Base-by-base conservation (phyloP, 2,888 invertebrate genomes). In the Rhorus exstirpatorius region DNA sequence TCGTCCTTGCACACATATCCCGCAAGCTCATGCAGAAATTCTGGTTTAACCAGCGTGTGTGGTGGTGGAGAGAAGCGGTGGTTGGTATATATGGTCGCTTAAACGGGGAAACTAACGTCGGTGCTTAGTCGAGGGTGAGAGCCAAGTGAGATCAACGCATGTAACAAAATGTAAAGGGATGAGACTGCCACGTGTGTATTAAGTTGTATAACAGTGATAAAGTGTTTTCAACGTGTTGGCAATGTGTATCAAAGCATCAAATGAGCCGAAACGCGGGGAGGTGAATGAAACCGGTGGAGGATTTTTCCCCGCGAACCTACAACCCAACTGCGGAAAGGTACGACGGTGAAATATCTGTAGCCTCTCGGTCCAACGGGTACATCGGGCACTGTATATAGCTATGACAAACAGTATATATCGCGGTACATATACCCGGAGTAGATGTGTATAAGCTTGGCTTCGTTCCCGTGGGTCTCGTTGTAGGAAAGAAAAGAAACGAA, bases 61-160 rank as follows among this genome's bases (percentile, higher is more conserved):
- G 21, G 38, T n/a, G 51, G 38, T 6, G 7, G 49, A 55, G 26
- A 6, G 53, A 31, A 58, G 26, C n/a, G 14, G 41, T 53, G 70
- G 61, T 78, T 60, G 51, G n/a, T n/a, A n/a, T 63, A 55, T 26
- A 71, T n/a, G n/a, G n/a, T 78, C 44, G 53, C 63, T 80, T 70
- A 63, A 80, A 70, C 75, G n/a, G 75, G 80, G 63, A 80, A 80
- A 70, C 70, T 68, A 80, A 75, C 35, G 68, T 19, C 24, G 67
- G 8, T 21, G 67, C 76, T 76, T 61, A 68, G 60, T 60, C 53
- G n/a, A 38, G 44, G 49, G 7, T 10, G 60, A 19, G 17, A 19
- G 12, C 55, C 55, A 17, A 19, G 24, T 12, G 55, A 12, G 53
- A 26, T 26, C 41, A 38, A 53, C n/a, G 74, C 53, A 38, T 17